Evolutionary conservation across 2,113 vertebrate species (phyloP).

Genomic region (Notechis scutatus): DNA sequence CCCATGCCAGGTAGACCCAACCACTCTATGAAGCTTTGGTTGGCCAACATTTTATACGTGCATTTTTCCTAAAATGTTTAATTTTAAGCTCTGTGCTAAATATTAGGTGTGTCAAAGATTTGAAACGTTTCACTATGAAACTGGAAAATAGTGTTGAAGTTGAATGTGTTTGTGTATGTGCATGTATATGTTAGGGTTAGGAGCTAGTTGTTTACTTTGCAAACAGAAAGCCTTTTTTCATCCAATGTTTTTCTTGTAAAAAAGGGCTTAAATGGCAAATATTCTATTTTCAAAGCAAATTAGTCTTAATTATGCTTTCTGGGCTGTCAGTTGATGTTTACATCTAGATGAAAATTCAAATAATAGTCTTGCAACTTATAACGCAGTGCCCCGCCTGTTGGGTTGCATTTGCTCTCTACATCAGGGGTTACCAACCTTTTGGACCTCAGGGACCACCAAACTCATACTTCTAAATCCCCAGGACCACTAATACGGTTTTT

Average conservation of each 20-base stretch:
- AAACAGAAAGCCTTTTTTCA: neutral
- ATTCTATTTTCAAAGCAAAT: neutral
- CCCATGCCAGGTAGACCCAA: neutral
- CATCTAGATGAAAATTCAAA: neutral
- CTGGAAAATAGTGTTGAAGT: neutral
- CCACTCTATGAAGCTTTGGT: neutral
- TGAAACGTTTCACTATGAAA: neutral
- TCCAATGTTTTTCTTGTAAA: neutral
- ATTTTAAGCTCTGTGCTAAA: neutral
- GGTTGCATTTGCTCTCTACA: neutral
- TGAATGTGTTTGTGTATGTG: neutral
- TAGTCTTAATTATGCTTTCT: no score
- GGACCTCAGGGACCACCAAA: no score
- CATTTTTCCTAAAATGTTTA: neutral
- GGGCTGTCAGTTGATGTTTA: neutral
- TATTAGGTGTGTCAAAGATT: neutral
- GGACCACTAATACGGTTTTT: no score
- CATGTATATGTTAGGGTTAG: neutral
- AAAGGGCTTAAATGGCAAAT: neutral
- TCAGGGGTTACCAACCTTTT: no score
- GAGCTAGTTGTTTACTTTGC: neutral
- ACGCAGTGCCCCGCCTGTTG: neutral
- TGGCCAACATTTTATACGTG: neutral
- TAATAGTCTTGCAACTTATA: neutral
- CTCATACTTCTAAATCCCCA: no score